These are phyloP conservation scores for Miichthys miiuy DNA, from an alignment of 2,797 vertebrate genomes.

Conservation along the genomic window DNA sequence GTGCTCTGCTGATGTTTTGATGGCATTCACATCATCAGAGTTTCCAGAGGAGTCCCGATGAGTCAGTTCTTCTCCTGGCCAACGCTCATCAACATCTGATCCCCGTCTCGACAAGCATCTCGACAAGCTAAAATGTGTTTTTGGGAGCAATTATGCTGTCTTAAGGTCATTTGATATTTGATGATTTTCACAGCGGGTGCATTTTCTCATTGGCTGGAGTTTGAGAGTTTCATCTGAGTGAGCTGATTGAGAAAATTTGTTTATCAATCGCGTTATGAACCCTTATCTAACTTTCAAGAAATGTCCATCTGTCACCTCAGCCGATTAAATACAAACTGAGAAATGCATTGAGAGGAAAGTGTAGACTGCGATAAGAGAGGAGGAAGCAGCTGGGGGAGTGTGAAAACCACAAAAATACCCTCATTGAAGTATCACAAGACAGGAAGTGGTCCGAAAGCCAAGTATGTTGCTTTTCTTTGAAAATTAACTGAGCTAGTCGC, in stretches of 20 bases:
- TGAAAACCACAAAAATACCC: background rate
- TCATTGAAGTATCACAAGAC: background rate
- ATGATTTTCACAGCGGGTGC: background rate
- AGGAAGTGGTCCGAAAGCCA: background rate
- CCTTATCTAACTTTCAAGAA: background rate
- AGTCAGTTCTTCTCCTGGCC: slow-evolving; percentile 24
- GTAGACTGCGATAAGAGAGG: background rate
- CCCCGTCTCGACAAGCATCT: background rate
- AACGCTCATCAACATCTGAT: slow-evolving; percentile 18
- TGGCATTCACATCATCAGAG: slow-evolving; percentile 1
- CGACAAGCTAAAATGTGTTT: background rate
- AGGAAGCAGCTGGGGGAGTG: slow-evolving; percentile 1
- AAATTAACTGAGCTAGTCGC: background rate
- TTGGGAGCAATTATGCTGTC: background rate
- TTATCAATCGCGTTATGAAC: background rate
- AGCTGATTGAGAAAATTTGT: background rate
- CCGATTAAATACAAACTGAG: background rate
- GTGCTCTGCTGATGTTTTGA: slow-evolving; percentile 13
- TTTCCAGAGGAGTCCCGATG: slow-evolving; percentile 30
- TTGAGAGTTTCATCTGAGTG: background rate
- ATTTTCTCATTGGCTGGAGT: background rate
- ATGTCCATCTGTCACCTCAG: background rate
- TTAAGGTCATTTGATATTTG: background rate
- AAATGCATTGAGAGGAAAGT: background rate
- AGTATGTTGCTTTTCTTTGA: background rate